Evolutionary conservation across 2,797 vertebrate genomes (phyloP), one percentile per base, ranked within the genome.

Genomic region (Anomalospiza imberbis): DNA sequence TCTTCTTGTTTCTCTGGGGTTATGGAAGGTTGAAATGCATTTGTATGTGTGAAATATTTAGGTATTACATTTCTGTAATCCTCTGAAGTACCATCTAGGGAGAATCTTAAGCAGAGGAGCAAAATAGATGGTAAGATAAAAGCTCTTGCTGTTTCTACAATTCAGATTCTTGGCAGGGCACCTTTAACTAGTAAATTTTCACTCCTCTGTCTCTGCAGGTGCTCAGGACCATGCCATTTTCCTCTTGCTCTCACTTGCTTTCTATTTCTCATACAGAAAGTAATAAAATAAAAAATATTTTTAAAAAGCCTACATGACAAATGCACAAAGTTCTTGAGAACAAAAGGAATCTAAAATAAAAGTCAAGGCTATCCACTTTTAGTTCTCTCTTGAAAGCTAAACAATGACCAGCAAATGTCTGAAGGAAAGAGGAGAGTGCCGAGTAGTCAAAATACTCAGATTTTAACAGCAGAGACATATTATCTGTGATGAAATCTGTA

Each of bases 181-280:
- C 28, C 42, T 85, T 88, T 93, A 85, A 50, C 62, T 74, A 77
- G 63, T 82, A 73, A 94, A 91, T 93, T 91, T 95, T 55, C 47
- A 80, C 57, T 76, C 47, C 29, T 91, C 50, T 82, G 1, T 44
- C 81, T 76, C 93, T 67, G 75, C 75, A 85, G 78, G 71, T 95
- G 61, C 77, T 92, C 65, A 85, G 55, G 94, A 79, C 50, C 25
- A 18, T 74, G 22, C 34, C 34, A 50, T 85, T 89, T 95, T 87
- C 74, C 9, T 93, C 63, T 67, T 94, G 28, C 17, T 85, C 26
- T 93, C 55, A 22, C 89, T 87, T 70, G 40, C 18, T 94, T 94
- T 86, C 34, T 85, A 66, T 87, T 87, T 84, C 71, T 79, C 12
- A 44, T 62, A 67, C 14, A 63, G 20, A 70, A 88, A 60, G 6